Conservation (phyloP, 1,140 invertebrate genomes). For the Gerris buenoi region DNA sequence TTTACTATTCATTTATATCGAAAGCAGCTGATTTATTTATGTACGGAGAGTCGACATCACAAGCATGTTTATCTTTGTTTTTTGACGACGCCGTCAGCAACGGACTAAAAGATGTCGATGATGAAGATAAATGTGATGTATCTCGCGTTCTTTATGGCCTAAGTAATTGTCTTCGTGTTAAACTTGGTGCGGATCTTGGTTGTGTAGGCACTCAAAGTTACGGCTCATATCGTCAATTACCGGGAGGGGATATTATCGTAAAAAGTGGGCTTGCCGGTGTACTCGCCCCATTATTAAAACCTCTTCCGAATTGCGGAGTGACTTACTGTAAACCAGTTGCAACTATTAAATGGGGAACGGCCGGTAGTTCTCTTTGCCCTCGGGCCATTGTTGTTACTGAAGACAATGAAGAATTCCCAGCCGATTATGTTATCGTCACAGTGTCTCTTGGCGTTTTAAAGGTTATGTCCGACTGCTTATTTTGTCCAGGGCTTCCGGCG, state of each 20-base stretch:
- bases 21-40: constrained; percentile 33
- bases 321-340: constrained; percentile 16
- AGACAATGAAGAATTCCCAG: constrained; percentile 52
- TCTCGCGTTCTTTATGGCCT: constrained; percentile 47
- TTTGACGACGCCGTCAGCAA: constrained; percentile 45
- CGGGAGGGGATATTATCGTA: constrained; percentile 21
- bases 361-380: constrained; percentile 21
- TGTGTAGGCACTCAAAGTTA: constrained; percentile 29
- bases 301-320: constrained; percentile 13
- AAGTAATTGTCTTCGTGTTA: constrained; percentile 39
- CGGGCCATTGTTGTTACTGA: constrained; percentile 45
- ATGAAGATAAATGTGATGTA: constrained; percentile 44
- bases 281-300: constrained; percentile 17
- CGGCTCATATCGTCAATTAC: constrained; percentile 14
- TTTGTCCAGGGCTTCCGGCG: constrained; percentile 53
- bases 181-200: constrained; percentile 44
- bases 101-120: constrained; percentile 46
- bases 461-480: constrained; percentile 52
- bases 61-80: constrained; percentile 44
- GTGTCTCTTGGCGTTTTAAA: constrained; percentile 71
- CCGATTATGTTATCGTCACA: constrained; percentile 67
- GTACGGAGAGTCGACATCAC: constrained; percentile 28
- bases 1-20: constrained; percentile 44
- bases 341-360: constrained; percentile 16
- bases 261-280: constrained; percentile 15